Evolutionary conservation across 2,888 invertebrate genomes (phyloP).

Genomic region (Coenonympha glycerion): DNA sequence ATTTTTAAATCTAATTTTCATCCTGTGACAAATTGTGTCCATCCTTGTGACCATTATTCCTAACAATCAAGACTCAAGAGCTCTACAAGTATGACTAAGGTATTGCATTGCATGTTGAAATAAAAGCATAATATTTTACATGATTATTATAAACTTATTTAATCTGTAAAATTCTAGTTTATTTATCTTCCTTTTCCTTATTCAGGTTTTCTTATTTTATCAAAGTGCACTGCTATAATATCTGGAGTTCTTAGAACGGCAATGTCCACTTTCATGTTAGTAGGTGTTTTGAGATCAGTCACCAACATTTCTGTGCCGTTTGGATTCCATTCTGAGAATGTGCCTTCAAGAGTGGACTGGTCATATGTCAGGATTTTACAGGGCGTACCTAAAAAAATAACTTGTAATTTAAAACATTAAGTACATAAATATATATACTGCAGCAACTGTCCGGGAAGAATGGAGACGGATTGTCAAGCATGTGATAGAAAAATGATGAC

Average conservation of each 20-base stretch:
- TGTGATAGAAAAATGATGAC: too few species aligned
- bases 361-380: constrained; percentile 60
- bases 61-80: too few species aligned
- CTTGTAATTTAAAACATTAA: not conserved
- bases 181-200: too few species aligned
- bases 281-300: constrained; percentile 50
- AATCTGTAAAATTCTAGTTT: too few species aligned
- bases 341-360: constrained; percentile 46
- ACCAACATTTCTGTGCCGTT: constrained; percentile 54
- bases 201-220: too few species aligned
- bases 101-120: too few species aligned
- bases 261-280: constrained; percentile 41
- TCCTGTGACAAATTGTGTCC: constrained; percentile 5
- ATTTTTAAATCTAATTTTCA: constrained; percentile 12
- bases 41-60: not conserved
- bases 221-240: constrained; percentile 53
- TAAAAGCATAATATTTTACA: too few species aligned
- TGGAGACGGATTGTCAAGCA: too few species aligned
- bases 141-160: too few species aligned
- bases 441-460: too few species aligned
- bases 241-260: constrained; percentile 57
- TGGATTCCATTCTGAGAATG: constrained; percentile 53
- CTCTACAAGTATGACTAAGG: too few species aligned
- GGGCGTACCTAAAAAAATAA: constrained; percentile 42
- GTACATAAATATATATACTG: too few species aligned